Percentiles rank a stretch among this genome's conserved stretches.
These are phyloP conservation scores for Synergus laeviventris DNA, from an alignment of 2,888 invertebrate genomes.

Conservation along the genomic window DNA sequence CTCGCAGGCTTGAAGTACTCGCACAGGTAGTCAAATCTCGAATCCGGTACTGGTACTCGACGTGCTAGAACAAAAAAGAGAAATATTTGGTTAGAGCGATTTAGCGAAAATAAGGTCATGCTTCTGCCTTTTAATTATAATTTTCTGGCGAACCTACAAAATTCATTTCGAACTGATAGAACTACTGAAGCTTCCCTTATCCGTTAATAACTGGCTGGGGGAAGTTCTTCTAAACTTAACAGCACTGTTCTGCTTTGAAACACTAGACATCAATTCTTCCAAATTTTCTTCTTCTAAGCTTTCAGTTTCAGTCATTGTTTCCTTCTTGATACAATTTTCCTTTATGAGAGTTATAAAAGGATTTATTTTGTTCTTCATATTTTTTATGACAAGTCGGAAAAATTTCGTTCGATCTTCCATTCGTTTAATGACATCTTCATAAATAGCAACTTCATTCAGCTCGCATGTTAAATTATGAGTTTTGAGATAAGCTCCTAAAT, in stretches of 20 bases:
- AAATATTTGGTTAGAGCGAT: constrained; percentile 59
- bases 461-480: constrained; percentile 71
- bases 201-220: constrained; percentile 22
- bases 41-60: constrained; percentile 98
- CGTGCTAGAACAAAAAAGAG: constrained; percentile 79
- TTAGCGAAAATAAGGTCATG: background rate
- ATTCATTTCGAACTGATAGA: constrained; percentile 9
- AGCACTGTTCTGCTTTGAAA: background rate
- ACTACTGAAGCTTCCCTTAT: background rate
- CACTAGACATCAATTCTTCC: background rate
- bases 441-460: constrained; percentile 69
- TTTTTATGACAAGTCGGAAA: constrained; percentile 74
- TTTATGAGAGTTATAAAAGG: constrained; percentile 73
- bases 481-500: constrained; percentile 80
- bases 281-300: background rate
- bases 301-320: background rate
- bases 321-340: background rate
- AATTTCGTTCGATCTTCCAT: constrained; percentile 75
- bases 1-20: constrained; percentile 96
- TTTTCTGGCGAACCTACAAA: constrained; percentile 45
- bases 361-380: constrained; percentile 78
- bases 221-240: constrained; percentile 45
- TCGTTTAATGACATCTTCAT: constrained; percentile 72
- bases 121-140: background rate
- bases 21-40: constrained; percentile 93